Evolutionary conservation across 2,113 vertebrate species (phyloP), one percentile per base, ranked within the genome.

Genomic region (Corvus hawaiiensis): DNA sequence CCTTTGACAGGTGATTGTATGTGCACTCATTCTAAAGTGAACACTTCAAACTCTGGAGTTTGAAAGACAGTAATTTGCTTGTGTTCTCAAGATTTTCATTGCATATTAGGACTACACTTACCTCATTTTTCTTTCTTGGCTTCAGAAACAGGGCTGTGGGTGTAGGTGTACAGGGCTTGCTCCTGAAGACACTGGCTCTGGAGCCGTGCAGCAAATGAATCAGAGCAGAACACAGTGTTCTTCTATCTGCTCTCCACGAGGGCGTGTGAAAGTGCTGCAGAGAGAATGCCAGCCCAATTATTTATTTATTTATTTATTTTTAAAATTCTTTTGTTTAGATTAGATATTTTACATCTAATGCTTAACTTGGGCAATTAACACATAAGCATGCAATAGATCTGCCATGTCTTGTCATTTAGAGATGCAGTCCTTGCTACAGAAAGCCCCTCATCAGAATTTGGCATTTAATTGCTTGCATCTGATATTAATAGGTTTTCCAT

Each of bases 1-100:
- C n/a, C 30, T 90, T 62, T 96, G 95, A 93, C 85, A 90, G 85
- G 37, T 41, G 39, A 80, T 62, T 90, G 64, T 84, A 67, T 90
- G 16, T 32, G 33, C 2, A 3, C 11, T 80, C 13, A 49, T 78
- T 39, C 59, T 90, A 6, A 80, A 86, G 55, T 5, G 48, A 83
- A 64, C 33, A 11, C 80, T 90, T 95, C 63, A 67, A 19, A 59
- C 89, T 90, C 52, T 51, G 39, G 51, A 84, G 49, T 88, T 83
- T 93, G 91, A 90, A 84, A 94, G 81, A 94, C 62, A 83, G 67
- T 62, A 83, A 94, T 90, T 95, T 94, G 17, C 52, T 79, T 87
- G 3, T 76, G 51, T 84, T 96, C 66, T 89, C 37, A 58, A 68
- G 66, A 39, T 75, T 85, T 93, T 80, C n/a, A 43, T 44, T 5